A percentile compares a stretch with the other conserved stretches of the same genome.
phyloP scores from a whole-genome alignment of 2,797 vertebrate genomes.

The Cottoperca gobio region DNA sequence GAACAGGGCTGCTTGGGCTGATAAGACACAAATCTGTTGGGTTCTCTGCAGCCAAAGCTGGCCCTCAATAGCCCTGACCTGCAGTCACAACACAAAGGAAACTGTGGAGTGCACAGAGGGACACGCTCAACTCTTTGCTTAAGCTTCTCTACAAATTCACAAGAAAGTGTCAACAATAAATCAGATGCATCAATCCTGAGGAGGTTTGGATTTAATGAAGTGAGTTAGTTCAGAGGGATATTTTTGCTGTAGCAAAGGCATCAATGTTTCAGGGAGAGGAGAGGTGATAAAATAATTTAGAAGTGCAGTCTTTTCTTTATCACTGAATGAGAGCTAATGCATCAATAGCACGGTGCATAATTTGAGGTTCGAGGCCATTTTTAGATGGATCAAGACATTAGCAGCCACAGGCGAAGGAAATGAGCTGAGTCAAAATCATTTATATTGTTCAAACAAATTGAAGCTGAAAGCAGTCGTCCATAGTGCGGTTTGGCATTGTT shows the following conservation, averaged over 20 bases:
- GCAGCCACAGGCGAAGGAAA: slow-evolving; percentile 75
- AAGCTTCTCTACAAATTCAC: slow-evolving; percentile 44
- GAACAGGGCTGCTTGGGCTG: slow-evolving; percentile 56
- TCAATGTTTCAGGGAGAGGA: slow-evolving; percentile 70
- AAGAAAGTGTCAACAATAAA: slow-evolving; percentile 55
- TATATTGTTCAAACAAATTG: slow-evolving; percentile 82
- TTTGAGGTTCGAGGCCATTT: slow-evolving; percentile 77
- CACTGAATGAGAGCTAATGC: slow-evolving; percentile 71
- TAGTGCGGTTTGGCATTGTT: slow-evolving; percentile 48
- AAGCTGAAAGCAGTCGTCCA: slow-evolving; percentile 72
- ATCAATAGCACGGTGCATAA: slow-evolving; percentile 74
- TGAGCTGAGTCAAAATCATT: slow-evolving; percentile 78
- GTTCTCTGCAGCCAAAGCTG: slow-evolving; percentile 38
- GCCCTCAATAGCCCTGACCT: slow-evolving; percentile 47
- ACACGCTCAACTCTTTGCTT: neutral
- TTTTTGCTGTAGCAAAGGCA: slow-evolving; percentile 57
- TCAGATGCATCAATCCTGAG: slow-evolving; percentile 51
- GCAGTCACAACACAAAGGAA: slow-evolving; percentile 53
- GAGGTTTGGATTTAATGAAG: slow-evolving; percentile 67
- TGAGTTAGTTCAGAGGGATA: slow-evolving; percentile 56
- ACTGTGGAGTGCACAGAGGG: slow-evolving; percentile 20
- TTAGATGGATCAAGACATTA: slow-evolving; percentile 78
- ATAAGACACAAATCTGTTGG: slow-evolving; percentile 68
- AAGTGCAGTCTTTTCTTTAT: slow-evolving; percentile 61
- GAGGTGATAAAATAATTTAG: slow-evolving; percentile 72